Percentiles rank a stretch among this genome's conserved stretches.
phyloP scores from a whole-genome alignment of 1,140 invertebrate genomes.

The Microvelia longipes region DNA sequence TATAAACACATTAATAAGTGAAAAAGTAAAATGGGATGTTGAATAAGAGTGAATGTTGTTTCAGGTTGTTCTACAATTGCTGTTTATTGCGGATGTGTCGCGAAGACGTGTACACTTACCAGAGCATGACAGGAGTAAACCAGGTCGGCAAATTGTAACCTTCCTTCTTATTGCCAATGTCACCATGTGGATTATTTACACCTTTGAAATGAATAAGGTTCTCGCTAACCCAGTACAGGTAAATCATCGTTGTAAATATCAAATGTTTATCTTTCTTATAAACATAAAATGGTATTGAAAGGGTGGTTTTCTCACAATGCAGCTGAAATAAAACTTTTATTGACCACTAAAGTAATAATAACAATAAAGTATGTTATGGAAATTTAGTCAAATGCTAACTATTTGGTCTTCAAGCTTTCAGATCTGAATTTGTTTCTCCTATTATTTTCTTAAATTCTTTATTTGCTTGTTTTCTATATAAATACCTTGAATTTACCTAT shows the following conservation, averaged over 20 bases:
- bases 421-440: no score
- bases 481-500: no score
- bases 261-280: constrained; percentile 1
- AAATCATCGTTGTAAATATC: constrained; percentile 9
- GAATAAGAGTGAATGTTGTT: no score
- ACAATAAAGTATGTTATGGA: neutral
- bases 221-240: constrained; percentile 64
- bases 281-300: no score
- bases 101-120: constrained; percentile 74
- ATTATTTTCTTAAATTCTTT: no score
- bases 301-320: no score
- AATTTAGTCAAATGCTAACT: neutral
- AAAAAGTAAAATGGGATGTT: no score
- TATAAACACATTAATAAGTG: no score
- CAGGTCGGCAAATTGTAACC: constrained; percentile 85
- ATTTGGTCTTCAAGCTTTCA: no score
- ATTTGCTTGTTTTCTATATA: no score
- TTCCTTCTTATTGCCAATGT: constrained; percentile 89
- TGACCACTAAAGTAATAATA: no score
- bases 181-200: constrained; percentile 89
- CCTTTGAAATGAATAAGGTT: constrained; percentile 88
- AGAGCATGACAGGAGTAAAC: constrained; percentile 82
- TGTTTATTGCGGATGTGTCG: constrained; percentile 89
- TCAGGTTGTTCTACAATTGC: constrained; percentile 73
- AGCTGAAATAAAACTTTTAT: no score